Evolutionary conservation across 2,797 vertebrate species (phyloP).

Genomic region (Rhinatrema bivittatum): DNA sequence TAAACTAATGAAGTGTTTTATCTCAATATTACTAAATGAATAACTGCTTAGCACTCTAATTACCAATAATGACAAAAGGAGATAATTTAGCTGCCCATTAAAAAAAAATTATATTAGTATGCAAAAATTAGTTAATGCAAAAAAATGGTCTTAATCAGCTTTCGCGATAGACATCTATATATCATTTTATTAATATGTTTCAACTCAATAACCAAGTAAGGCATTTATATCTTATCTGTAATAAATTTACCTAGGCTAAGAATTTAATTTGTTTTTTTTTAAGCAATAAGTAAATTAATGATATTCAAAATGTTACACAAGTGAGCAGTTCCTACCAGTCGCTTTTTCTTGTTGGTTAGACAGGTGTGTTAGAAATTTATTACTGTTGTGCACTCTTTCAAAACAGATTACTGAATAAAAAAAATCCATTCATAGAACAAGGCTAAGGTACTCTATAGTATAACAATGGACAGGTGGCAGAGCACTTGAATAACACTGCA

Average conservation of each 20-base stretch:
- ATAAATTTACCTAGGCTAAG: conserved; percentile 22
- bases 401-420: too few species aligned
- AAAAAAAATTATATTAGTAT: conserved; percentile 23
- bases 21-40: conserved; percentile 39
- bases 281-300: conserved; percentile 20
- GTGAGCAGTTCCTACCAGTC: conserved; percentile 1
- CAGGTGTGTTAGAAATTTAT: too few species aligned
- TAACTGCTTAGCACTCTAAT: conserved; percentile 29
- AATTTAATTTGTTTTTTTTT: conserved; percentile 26
- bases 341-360: too few species aligned
- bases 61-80: conserved; percentile 40
- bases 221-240: conserved; percentile 24
- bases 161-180: conserved; percentile 29
- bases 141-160: conserved; percentile 37
- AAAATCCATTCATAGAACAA: too few species aligned
- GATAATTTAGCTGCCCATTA: conserved; percentile 23
- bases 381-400: too few species aligned
- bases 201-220: conserved; percentile 32
- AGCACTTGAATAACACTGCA: too few species aligned
- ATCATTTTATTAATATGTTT: conserved; percentile 35
- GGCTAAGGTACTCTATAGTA: too few species aligned
- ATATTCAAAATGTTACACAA: conserved; percentile 7
- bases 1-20: conserved; percentile 37
- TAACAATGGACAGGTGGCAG: too few species aligned
- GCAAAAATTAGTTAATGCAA: conserved; percentile 37